A percentile compares a stretch with the other conserved stretches of the same genome.
Conservation (phyloP, 2,113 vertebrate genomes). For the Pygoscelis antarcticus region DNA sequence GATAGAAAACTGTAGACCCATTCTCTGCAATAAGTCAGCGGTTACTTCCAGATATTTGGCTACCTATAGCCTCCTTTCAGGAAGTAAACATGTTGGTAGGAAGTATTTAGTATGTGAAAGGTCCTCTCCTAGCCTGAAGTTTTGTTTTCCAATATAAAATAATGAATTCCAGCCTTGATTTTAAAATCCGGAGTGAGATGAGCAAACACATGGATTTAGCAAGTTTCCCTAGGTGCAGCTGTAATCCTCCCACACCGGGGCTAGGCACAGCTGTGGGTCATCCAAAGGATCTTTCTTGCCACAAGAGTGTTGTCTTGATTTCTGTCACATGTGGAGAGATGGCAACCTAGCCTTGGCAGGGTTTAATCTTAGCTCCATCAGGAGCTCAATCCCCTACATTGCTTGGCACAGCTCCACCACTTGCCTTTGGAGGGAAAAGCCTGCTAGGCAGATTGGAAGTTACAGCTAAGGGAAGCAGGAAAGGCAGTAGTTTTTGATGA, state of each 20-base stretch:
- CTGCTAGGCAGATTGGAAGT: background rate
- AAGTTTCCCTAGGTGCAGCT: background rate
- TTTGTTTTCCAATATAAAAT: background rate
- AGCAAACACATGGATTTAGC: background rate
- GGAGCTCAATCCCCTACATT: background rate
- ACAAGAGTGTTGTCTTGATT: background rate
- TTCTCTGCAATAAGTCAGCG: fast-evolving
- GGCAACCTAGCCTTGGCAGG: background rate
- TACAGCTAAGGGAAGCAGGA: background rate
- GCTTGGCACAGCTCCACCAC: fast-evolving
- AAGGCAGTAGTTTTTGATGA: background rate
- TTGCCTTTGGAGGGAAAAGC: background rate
- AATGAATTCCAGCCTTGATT: background rate
- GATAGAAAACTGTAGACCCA: background rate
- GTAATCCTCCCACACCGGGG: background rate
- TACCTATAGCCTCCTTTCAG: background rate
- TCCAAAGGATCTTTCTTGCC: background rate
- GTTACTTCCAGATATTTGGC: background rate
- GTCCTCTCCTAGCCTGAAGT: background rate
- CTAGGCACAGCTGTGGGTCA: background rate
- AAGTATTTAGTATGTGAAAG: background rate
- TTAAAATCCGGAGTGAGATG: background rate
- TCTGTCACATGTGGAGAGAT: background rate
- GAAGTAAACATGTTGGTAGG: background rate
- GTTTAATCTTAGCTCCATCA: background rate